Conservation (phyloP, 2,797 vertebrate genomes). For the Halcyon smyrnensis region DNA sequence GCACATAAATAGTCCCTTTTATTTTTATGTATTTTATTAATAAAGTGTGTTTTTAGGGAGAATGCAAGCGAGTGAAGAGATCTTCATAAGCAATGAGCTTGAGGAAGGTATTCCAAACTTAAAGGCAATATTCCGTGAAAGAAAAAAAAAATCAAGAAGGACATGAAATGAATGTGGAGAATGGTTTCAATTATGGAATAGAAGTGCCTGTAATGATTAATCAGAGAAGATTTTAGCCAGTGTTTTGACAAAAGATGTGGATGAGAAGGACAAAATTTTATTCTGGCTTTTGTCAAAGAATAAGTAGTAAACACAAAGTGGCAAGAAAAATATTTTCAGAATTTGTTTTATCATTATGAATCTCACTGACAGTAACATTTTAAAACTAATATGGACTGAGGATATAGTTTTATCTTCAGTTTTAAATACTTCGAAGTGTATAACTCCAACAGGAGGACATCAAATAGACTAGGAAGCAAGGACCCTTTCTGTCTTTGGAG, state of each 20-base stretch:
- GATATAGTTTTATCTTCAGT: not conserved
- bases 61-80: not conserved
- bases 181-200: not conserved
- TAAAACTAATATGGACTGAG: not conserved
- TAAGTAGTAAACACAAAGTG: not conserved
- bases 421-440: not conserved
- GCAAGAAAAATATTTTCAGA: not conserved
- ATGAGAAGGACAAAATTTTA: not conserved
- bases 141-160: not conserved
- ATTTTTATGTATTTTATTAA: not conserved
- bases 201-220: not conserved
- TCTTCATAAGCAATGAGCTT: not conserved
- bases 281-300: not conserved
- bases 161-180: not conserved
- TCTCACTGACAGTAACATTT: not conserved
- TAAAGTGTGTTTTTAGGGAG: not conserved
- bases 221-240: not conserved
- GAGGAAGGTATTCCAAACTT: not conserved
- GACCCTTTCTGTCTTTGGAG: not conserved
- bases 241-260: not conserved
- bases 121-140: not conserved
- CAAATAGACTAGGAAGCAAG: not conserved
- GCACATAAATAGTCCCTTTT: not conserved
- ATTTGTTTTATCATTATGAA: not conserved
- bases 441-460: not conserved